phyloP scores from a whole-genome alignment of 1,140 invertebrate genomes.

The Himalopsyche phryganea region DNA sequence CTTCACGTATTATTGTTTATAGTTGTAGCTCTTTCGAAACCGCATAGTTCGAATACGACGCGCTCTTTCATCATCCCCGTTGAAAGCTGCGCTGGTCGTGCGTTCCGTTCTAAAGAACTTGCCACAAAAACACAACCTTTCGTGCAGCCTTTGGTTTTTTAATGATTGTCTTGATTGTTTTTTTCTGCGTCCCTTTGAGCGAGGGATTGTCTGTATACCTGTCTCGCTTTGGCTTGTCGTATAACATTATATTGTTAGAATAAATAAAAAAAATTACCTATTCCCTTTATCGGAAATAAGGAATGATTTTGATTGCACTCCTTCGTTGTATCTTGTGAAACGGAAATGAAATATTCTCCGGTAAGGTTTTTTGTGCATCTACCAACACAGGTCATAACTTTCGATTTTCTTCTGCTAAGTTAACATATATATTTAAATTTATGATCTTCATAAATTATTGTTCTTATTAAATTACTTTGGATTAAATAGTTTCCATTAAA shows the following conservation, averaged over 20 bases:
- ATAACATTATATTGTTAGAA: too few relatives aligned
- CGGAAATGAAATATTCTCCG: not conserved
- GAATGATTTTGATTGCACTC: conserved; percentile 22
- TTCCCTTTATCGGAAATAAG: conserved; percentile 26
- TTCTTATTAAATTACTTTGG: too few relatives aligned
- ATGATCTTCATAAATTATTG: too few relatives aligned
- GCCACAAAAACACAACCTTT: conserved; percentile 24
- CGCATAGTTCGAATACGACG: not conserved
- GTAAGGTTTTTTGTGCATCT: too few relatives aligned
- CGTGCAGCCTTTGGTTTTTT: conserved; percentile 16
- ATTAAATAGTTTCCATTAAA: too few relatives aligned
- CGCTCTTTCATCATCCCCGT: conserved; percentile 2
- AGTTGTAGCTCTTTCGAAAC: conserved; percentile 4
- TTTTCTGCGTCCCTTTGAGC: conserved; percentile 12
- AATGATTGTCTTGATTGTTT: not conserved
- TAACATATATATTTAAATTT: too few relatives aligned
- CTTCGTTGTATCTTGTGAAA: conserved; percentile 13
- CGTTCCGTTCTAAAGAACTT: conserved; percentile 9
- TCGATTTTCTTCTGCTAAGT: too few relatives aligned
- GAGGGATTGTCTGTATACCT: conserved; percentile 8
- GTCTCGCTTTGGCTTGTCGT: conserved; percentile 5
- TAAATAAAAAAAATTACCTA: not conserved
- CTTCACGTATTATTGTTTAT: conserved; percentile 19
- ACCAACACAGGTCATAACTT: too few relatives aligned
- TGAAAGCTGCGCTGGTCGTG: not conserved